Percentiles rank a stretch among this genome's conserved stretches.
Evolutionary conservation across 2,888 invertebrate genomes (phyloP).

Genomic region (Drosophila flavopinicola): DNA sequence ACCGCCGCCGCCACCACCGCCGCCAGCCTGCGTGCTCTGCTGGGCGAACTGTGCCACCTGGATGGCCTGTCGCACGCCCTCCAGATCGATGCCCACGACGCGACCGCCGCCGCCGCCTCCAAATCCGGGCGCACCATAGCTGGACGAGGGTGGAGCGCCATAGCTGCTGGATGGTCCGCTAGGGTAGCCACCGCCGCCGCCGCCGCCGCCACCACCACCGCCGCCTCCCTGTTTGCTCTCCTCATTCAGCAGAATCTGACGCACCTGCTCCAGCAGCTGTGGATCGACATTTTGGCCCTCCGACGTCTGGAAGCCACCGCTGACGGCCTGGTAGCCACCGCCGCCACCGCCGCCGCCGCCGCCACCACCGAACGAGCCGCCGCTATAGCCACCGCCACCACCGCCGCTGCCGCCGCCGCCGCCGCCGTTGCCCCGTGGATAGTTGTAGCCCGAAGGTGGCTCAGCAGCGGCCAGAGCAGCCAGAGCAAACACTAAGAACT

Average conservation of each 20-base stretch:
- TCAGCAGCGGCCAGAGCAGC: conserved; percentile 91
- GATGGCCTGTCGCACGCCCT: conserved; percentile 93
- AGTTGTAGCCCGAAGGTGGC: conserved; percentile 91
- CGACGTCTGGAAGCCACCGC: conserved; percentile 91
- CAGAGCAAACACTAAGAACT: conserved; percentile 94
- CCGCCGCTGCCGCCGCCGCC: conserved; percentile 75
- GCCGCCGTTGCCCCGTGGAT: conserved; percentile 87
- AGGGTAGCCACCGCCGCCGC: conserved; percentile 82
- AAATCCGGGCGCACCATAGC: conserved; percentile 87
- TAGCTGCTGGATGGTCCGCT: conserved; percentile 86
- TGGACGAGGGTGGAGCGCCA: conserved; percentile 86
- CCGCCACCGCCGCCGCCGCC: conserved; percentile 87
- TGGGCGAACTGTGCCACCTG: conserved; percentile 94
- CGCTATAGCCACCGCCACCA: conserved; percentile 85
- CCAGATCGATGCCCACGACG: conserved; percentile 93
- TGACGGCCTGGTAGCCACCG: conserved; percentile 90
- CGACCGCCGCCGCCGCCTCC: conserved; percentile 82
- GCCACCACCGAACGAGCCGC: conserved; percentile 84
- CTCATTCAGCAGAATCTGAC: conserved; percentile 93
- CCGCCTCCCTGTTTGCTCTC: conserved; percentile 88
- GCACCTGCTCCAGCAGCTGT: conserved; percentile 92
- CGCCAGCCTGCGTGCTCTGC: conserved; percentile 85
- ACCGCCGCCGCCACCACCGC: conserved; percentile 84
- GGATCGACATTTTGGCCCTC: conserved; percentile 93
- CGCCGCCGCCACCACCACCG: conserved; percentile 85